Percentiles rank a stretch among this genome's conserved stretches.
Conservation (phyloP, 30 jellyfish, hydroid and myxozoan species). For the Euphysa ruthae region DNA sequence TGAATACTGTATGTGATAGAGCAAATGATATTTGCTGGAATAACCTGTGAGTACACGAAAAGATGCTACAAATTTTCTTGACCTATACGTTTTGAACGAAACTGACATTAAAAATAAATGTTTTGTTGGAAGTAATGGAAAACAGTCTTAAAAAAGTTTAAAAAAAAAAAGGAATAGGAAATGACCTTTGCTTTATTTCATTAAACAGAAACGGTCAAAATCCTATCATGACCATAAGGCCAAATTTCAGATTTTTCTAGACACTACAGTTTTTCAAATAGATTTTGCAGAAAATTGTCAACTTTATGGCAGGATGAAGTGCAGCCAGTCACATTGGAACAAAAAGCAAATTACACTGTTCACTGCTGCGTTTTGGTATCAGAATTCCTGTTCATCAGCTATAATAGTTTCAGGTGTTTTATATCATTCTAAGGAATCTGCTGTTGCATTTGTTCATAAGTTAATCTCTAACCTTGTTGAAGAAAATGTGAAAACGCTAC, state of each 20-base stretch:
- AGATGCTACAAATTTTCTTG: not conserved
- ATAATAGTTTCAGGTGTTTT: too few relatives aligned
- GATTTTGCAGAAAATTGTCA: too few relatives aligned
- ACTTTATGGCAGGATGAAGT: too few relatives aligned
- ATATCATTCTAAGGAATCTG: not conserved
- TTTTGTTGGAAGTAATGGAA: not conserved
- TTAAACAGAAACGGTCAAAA: not conserved
- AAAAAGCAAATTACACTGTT: too few relatives aligned
- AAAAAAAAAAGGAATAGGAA: not conserved
- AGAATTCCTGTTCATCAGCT: too few relatives aligned
- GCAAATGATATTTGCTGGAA: not conserved
- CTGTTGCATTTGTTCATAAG: not conserved
- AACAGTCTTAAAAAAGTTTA: not conserved
- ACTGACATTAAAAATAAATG: not conserved
- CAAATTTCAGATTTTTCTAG: not conserved
- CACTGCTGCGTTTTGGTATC: too few relatives aligned
- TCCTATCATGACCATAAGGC: not conserved
- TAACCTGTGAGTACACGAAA: not conserved
- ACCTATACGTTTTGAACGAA: not conserved
- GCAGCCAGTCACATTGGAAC: too few relatives aligned
- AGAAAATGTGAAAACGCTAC: too few relatives aligned
- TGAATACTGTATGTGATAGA: not conserved
- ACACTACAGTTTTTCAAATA: too few relatives aligned
- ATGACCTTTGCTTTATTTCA: not conserved
- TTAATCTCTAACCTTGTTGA: not conserved